phyloP scores from a whole-genome alignment of 1,140 invertebrate genomes.

The Tribolium madens region DNA sequence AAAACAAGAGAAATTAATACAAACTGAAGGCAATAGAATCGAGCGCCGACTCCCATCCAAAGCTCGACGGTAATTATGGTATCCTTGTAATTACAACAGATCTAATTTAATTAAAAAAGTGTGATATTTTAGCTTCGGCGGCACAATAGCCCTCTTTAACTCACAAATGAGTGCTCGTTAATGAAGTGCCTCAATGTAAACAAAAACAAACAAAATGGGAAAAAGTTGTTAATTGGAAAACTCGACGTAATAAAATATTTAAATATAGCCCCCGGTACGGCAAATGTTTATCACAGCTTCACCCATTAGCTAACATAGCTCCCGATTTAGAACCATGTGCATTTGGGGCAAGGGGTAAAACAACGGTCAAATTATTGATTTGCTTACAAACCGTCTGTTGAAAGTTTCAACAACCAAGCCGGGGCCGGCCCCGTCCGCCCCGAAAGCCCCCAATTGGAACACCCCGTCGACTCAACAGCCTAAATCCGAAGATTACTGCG shows the following conservation, averaged over 20 bases:
- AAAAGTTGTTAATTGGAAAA: not conserved
- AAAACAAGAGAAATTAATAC: conserved; percentile 5
- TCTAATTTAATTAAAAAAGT: not conserved
- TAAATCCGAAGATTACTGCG: conserved; percentile 35
- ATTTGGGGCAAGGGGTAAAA: conserved; percentile 58
- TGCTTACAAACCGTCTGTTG: conserved; percentile 45
- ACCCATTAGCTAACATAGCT: conserved; percentile 20
- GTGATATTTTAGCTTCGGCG: not conserved
- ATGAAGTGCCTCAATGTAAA: not conserved
- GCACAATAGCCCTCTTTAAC: not conserved
- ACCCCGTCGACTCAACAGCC: not conserved
- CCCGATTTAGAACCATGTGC: conserved; percentile 54
- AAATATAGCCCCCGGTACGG: not conserved
- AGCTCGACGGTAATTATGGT: conserved; percentile 1
- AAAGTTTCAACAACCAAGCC: conserved; percentile 22
- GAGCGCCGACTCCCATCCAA: not conserved
- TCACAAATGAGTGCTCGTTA: not conserved
- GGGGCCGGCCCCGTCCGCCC: not conserved
- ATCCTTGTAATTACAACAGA: not conserved
- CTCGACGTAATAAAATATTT: not conserved
- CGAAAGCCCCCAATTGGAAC: not conserved
- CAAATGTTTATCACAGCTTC: not conserved
- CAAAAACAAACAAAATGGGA: not conserved
- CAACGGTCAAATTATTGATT: conserved; percentile 63
- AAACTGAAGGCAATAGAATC: not conserved